A percentile compares a stretch with the other conserved stretches of the same genome.
Conservation (phyloP, 2,888 invertebrate species). For the Opisthograptis luteolata region DNA sequence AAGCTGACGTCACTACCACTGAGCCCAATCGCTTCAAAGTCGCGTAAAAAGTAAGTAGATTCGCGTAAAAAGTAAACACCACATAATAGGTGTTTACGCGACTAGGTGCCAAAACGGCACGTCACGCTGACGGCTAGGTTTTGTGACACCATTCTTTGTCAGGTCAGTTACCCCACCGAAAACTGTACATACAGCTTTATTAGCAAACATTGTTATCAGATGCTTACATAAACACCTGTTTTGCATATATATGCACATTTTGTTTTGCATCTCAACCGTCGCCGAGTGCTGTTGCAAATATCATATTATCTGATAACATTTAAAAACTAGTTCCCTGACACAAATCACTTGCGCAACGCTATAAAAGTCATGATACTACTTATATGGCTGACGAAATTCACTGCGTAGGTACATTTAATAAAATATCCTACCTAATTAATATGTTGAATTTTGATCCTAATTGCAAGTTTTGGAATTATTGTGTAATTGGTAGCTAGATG, state of each 20-base stretch:
- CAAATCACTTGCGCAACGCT: conserved; percentile 20
- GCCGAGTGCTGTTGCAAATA: conserved; percentile 22
- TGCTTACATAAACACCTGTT: conserved; percentile 22
- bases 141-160: conserved; percentile 62
- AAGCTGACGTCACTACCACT: too few species aligned
- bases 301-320: conserved; percentile 26
- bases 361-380: conserved; percentile 19
- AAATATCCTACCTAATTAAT: too few species aligned
- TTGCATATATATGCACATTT: conserved; percentile 22
- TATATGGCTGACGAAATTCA: conserved; percentile 17
- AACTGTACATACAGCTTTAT: conserved; percentile 47
- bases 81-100: conserved; percentile 1
- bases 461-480: conserved; percentile 13
- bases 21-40: not conserved
- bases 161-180: conserved; percentile 61
- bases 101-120: conserved; percentile 42
- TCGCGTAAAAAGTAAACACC: conserved; percentile 2
- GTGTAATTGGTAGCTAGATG: conserved; percentile 5
- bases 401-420: conserved; percentile 17
- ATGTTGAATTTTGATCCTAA: conserved; percentile 11
- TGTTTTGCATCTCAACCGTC: conserved; percentile 13
- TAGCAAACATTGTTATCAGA: conserved; percentile 50
- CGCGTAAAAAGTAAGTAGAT: conserved; percentile 1
- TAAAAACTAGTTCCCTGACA: conserved; percentile 26
- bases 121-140: conserved; percentile 60